Percentiles rank a stretch among this genome's conserved stretches.
Evolutionary conservation across 2,888 invertebrate species (phyloP).

Genomic region (Reticulitermes lucifugus): DNA sequence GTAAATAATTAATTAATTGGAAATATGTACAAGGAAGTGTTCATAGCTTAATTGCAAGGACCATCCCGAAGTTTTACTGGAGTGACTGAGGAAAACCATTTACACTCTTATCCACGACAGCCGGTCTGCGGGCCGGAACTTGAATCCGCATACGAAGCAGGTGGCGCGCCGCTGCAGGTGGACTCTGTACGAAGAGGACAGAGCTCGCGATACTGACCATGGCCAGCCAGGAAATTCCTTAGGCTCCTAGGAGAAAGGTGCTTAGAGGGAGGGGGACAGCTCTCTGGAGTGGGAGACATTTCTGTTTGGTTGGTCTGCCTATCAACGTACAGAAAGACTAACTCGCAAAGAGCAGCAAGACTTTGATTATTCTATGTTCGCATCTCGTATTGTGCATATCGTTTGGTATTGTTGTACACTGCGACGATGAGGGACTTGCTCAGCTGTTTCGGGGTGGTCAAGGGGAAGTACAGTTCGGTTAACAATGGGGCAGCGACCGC

Average conservation of each 20-base stretch:
- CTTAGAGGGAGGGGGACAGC: neutral
- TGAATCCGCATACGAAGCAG: neutral
- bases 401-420: no score
- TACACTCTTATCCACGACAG: neutral
- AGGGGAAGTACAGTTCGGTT: neutral
- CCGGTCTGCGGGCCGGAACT: neutral
- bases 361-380: neutral
- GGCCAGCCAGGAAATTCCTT: conserved; percentile 11
- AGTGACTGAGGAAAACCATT: no score
- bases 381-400: neutral
- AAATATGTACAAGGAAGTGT: no score
- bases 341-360: neutral
- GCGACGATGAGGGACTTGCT: conserved; percentile 22
- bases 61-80: neutral
- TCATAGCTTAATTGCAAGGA: neutral
- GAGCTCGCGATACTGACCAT: conserved; percentile 16
- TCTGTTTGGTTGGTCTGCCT: neutral
- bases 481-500: neutral
- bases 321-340: neutral
- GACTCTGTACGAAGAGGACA: neutral
- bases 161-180: neutral
- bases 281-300: neutral
- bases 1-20: no score
- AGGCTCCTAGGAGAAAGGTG: neutral
- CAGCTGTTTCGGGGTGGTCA: conserved; percentile 6